Conservation (phyloP, 2,797 vertebrate genomes). For the Pelochelys cantorii region DNA sequence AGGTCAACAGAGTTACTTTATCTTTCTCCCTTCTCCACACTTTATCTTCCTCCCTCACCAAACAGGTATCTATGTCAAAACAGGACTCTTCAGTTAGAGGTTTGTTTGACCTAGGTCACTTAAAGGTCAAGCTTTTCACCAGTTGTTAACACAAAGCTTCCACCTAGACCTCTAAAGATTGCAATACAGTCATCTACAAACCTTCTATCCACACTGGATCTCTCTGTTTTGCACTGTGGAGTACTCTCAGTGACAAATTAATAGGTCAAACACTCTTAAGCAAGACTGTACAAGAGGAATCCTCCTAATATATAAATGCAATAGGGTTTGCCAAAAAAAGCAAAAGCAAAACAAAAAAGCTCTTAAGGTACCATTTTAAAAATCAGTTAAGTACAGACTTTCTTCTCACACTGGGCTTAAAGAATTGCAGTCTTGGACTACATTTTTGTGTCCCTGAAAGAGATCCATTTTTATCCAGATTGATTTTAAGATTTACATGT, state of each 20-base stretch:
- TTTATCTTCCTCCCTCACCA: slow-evolving; percentile 79
- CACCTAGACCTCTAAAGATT: slow-evolving; percentile 71
- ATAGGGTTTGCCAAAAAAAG: slow-evolving; percentile 80
- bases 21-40: slow-evolving; percentile 53
- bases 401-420: slow-evolving; percentile 68
- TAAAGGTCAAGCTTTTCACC: slow-evolving; percentile 90
- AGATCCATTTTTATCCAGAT: slow-evolving; percentile 88
- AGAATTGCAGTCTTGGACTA: slow-evolving; percentile 67
- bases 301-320: slow-evolving; percentile 79
- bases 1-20: slow-evolving; percentile 82
- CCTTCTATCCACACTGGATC: slow-evolving; percentile 69
- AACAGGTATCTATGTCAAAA: slow-evolving; percentile 96
- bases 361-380: slow-evolving; percentile 86
- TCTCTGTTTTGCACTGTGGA: slow-evolving; percentile 77
- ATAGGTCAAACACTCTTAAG: slow-evolving; percentile 77
- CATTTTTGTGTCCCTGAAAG: slow-evolving; percentile 75
- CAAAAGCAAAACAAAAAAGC: slow-evolving; percentile 79
- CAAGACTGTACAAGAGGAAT: slow-evolving; percentile 70
- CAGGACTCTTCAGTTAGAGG: slow-evolving; percentile 80
- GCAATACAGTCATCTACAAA: slow-evolving; percentile 75
- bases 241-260: slow-evolving; percentile 76
- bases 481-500: slow-evolving; percentile 89
- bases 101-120: slow-evolving; percentile 91
- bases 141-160: slow-evolving; percentile 89
- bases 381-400: slow-evolving; percentile 84